Base-by-base conservation (phyloP, 2,888 invertebrate genomes). In the Leptopilina drosophilae region DNA sequence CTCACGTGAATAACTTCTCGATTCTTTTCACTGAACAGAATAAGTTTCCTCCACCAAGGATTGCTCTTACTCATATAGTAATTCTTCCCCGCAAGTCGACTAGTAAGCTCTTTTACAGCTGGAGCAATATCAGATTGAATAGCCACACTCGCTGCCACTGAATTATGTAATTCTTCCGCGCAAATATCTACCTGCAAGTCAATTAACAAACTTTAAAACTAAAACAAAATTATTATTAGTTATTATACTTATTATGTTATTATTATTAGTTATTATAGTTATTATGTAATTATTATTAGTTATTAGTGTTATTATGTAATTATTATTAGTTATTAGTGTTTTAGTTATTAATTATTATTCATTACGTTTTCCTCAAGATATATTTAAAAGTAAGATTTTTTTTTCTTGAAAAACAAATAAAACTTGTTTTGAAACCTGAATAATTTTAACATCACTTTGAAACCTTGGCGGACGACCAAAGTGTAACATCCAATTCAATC, bases 401-500 rank as follows among this genome's bases (percentile, higher is more conserved):
- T 20, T 20, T 20, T 20, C 20, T 20, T 20, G 0, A 20, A 20
- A 20, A 20, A 20, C 20, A 20, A 20, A 46, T 56, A 65, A 62
- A 42, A 42, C 6, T 8, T 7, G 42, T 42, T 42, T 42, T 42
- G 42, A 12, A 84, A 95, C 97, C 94, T 98, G 98, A 86, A 99
- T 97, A 83, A 99, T 93, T 93, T 98, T 97, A 5, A 97, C 97
- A 88, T 96, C 93, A 0, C 94, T 93, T 20, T 95, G 94, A 92
- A 95, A 99, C 64, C 99, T 93, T 1, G 98, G 99, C 20, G 96
- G 93, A 78, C 95, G 95, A 2, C 99, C 99, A 93, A 99, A 99
- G 92, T 99, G 99, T 82, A 99, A 93, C 93, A 99, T 99, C 99
- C 99, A 99, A 93, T 99, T 99, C 20, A 99, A 93, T 62, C 99